Base-by-base conservation (phyloP, 2,888 invertebrate species). In the Seira musarum region DNA sequence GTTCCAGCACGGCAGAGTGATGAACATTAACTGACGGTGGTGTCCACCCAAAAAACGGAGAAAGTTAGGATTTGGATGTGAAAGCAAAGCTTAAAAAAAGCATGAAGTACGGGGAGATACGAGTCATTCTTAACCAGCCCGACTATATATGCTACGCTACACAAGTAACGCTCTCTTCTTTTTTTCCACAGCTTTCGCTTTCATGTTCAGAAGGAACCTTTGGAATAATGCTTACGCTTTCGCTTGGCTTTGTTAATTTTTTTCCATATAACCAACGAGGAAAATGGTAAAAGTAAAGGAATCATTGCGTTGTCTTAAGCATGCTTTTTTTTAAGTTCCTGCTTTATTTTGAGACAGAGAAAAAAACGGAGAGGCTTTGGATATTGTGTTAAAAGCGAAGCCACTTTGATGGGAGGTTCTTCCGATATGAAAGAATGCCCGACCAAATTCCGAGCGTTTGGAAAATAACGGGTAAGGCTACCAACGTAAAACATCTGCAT, bases 41-140 rank as follows among this genome's bases (percentile, higher is more conserved):
- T 70, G 72, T 77, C 77, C 77, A 77, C 81, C 71, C 75, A 77
- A 65, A 72, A 65, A 46, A 49, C 67, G 30, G 30, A 65, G 49
- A 70, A 63, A 30, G 30, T 30, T 30, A 8, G 30, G 30, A 30
- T 30, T 30, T 30, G 30, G 71, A 63, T 64, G 64, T 30, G 30
- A 65, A 63, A 49, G 64, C 30, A 30, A 30, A 49, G 68, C 40
- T 57, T 68, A 61, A 17, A 40, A 63, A 60, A 74, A 79, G 40
- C 19, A 19, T 13, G 66, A 66, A 71, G 66, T 46, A 75, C 69
- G 80, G 65, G 57, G 70, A 75, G 73, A 65, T 63, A 74, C 67
- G 70, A 80, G 73, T 40, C 60, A 61, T 13, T 49, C 75, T 49
- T 60, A 70, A 75, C 67, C 40, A 71, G 67, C 46, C 74, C 69